A percentile compares a stretch with the other conserved stretches of the same genome.
These are phyloP conservation scores for Xenopus borealis DNA, from an alignment of 2,113 vertebrate species.

Conservation along the genomic window DNA sequence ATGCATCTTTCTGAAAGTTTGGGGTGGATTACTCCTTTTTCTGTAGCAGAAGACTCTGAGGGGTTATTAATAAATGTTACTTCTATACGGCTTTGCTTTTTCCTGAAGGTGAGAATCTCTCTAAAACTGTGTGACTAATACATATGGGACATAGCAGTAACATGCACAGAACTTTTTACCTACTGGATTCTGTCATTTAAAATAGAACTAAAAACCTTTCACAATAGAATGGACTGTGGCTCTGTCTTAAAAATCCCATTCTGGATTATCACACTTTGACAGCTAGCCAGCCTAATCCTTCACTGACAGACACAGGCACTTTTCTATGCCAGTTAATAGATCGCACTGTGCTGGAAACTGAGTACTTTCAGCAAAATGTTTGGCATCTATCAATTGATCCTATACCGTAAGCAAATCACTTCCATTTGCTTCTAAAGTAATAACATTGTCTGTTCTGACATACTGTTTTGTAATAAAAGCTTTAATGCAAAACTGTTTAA, in stretches of 20 bases:
- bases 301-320: constrained; percentile 19
- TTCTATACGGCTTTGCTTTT: no score
- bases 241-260: constrained; percentile 4
- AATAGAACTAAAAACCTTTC: background rate
- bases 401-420: constrained; percentile 42
- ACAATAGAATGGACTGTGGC: background rate
- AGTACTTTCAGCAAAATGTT: constrained; percentile 42
- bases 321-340: constrained; percentile 23
- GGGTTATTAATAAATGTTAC: no score
- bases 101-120: no score
- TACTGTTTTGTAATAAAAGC: constrained; percentile 47
- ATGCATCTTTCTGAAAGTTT: no score
- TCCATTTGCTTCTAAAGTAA: constrained; percentile 40
- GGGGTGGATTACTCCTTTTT: no score
- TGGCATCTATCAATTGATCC: constrained; percentile 46
- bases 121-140: no score
- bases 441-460: constrained; percentile 46
- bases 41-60: no score
- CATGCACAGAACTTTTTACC: background rate
- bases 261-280: constrained; percentile 18
- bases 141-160: background rate
- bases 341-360: constrained; percentile 23
- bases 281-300: constrained; percentile 21
- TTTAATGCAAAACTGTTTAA: constrained; percentile 44
- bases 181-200: background rate